Evolutionary conservation across 2,797 vertebrate species (phyloP).

Genomic region (Benthosema pterotum): DNA sequence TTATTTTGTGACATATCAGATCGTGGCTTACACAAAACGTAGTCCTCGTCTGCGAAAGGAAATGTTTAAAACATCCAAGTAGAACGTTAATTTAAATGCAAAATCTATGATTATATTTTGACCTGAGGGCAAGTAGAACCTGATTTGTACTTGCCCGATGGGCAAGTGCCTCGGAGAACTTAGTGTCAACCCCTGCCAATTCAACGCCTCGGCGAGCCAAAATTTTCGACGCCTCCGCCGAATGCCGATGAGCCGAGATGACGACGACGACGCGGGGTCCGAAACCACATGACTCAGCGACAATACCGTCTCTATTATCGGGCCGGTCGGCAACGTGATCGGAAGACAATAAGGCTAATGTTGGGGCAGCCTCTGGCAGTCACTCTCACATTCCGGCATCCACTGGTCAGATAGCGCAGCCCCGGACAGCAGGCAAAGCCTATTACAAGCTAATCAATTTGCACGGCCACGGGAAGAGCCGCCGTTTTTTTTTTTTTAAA

Average conservation of each 20-base stretch:
- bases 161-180: too few species aligned
- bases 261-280: not conserved
- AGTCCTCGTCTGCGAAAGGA: too few species aligned
- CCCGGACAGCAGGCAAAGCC: conserved; percentile 7
- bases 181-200: too few species aligned
- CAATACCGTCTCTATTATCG: conserved; percentile 35
- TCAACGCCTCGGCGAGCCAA: not conserved
- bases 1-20: too few species aligned
- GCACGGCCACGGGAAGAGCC: conserved; percentile 51
- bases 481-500: too few species aligned
- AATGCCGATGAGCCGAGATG: conserved; percentile 39
- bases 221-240: not conserved
- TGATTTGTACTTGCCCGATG: too few species aligned
- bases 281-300: conserved; percentile 24
- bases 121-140: too few species aligned
- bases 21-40: too few species aligned
- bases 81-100: too few species aligned
- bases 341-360: conserved; percentile 58
- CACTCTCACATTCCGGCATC: conserved; percentile 54
- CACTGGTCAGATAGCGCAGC: conserved; percentile 9
- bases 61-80: too few species aligned
- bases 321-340: conserved; percentile 35
- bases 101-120: too few species aligned
- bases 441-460: conserved; percentile 56
- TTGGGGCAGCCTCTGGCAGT: conserved; percentile 24